Base-by-base conservation (phyloP, 2,888 invertebrate genomes). In the Coelinius sp. region DNA sequence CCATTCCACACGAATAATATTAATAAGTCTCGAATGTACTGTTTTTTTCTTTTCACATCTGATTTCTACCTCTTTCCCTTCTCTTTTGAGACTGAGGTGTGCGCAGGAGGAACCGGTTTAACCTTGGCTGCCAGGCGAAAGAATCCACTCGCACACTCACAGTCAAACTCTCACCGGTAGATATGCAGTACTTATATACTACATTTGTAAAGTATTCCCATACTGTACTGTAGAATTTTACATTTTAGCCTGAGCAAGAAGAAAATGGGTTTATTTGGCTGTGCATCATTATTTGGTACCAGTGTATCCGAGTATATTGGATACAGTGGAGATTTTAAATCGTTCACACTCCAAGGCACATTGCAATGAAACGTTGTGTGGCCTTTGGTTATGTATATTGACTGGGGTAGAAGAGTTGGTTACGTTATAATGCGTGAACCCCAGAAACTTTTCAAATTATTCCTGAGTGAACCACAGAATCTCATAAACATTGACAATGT, bases 401-500 rank as follows among this genome's bases (percentile, higher is more conserved):
- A 25, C 49, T 63, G n/a, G 59, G 22, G 12, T 41, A 59, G 25
- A 25, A 52, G 66, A 41, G 24, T 27, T 44, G n/a, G 14, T 27
- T 65, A 69, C 44, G 75, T 77, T 80, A 76, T 77, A 78, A 78
- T 76, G 76, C 75, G 73, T 66, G 53, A 70, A 70, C 75, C 77
- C 80, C 77, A 74, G 62, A 27, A 74, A 76, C 79, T 79, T 81
- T 79, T 80, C 68, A 81, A 84, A 84, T 84, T 80, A 81, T 82
- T 81, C 77, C 79, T 76, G 75, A 77, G 68, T 63, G 75, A 78
- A 83, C 84, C 85, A 79, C 84, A 82, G 78, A 83, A 81, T 80
- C 81, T 81, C 82, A 82, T 85, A 85, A 85, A 84, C 84, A 85
- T 84, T 83, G 84, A 83, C 84, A 84, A 81, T 81, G 81, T 77